Base-by-base conservation (phyloP, 2,888 invertebrate species). In the Eupithecia vulgata region DNA sequence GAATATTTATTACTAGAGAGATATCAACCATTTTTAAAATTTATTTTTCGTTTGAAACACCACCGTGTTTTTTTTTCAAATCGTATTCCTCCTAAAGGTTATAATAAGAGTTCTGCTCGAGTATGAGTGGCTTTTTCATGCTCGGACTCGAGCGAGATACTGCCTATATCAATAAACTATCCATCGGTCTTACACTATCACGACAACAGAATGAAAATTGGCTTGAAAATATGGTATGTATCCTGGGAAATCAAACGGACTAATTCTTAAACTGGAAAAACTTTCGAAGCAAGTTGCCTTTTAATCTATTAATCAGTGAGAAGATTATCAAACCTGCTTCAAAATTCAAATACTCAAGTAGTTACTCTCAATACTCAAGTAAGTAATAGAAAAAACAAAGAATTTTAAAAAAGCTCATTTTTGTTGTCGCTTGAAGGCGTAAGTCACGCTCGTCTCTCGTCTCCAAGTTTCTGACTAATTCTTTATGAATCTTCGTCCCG, bases 401-500 rank as follows among this genome's bases (percentile, higher is more conserved):
- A 10, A 37, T 42, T 65, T 40, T 21, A 15, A 25, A 37, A 8
- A 12, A 21, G 13, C 37, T 21, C n/a, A 13, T 17, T 10, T 37
- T n/a, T 59, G 7, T 30, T n/a, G 25, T 64, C 67, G 65, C 65
- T 65, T 57, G 70, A 70, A 40, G 69, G 64, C 67, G 72, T 70
- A 72, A 61, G 62, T 70, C 61, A 42, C 67, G 67, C 48, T 75
- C 68, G 68, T n/a, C 66, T 61, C 59, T 75, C 68, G 65, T 34
- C 70, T 65, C 68, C 64, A 70, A 68, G 68, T 73, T 61, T 61
- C 75, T 15, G 64, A 75, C 80, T 76, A 77, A 78, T 80, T 78
- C 72, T 75, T 74, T 73, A 71, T 72, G 77, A 76, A 74, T 76
- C 70, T 74, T 40, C 74, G 71, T 77, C 76, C 77, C 80, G 62